Conservation (phyloP, 1,140 invertebrate genomes). For the Venustaconcha ellipsiformis region DNA sequence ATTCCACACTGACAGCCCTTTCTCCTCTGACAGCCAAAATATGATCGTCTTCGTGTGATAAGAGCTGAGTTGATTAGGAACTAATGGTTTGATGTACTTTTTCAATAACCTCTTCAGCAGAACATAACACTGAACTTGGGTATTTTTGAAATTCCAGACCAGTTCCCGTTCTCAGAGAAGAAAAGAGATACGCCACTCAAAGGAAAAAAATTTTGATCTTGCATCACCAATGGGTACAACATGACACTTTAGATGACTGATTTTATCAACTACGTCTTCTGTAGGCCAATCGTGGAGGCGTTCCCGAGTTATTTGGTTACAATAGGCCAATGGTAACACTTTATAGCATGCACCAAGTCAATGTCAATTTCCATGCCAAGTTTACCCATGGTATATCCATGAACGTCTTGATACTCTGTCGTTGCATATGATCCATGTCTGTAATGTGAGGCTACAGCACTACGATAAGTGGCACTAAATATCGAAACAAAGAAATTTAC, state of each 20-base stretch:
- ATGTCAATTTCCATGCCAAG: background rate
- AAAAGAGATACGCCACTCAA: too few relatives aligned
- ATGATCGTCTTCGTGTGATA: constrained; percentile 23
- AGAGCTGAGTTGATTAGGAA: constrained; percentile 10
- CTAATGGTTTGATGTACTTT: constrained; percentile 3
- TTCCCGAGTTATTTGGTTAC: constrained; percentile 13
- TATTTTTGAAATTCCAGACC: constrained; percentile 9
- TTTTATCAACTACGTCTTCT: constrained; percentile 8
- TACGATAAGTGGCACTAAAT: too few relatives aligned
- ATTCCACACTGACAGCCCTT: too few relatives aligned
- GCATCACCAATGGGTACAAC: constrained; percentile 7
- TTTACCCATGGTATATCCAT: background rate
- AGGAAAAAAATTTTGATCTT: too few relatives aligned
- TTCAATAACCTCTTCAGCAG: constrained; percentile 10
- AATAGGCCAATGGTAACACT: constrained; percentile 6
- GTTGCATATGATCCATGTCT: background rate
- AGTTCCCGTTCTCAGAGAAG: too few relatives aligned
- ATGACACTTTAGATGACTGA: constrained; percentile 1
- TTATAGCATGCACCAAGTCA: background rate
- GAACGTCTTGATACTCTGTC: background rate
- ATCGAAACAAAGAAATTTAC: background rate
- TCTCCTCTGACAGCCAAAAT: constrained; percentile 16
- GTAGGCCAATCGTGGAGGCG: constrained; percentile 13
- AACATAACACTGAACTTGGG: constrained; percentile 13
- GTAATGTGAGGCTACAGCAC: background rate